A percentile compares a stretch with the other conserved stretches of the same genome.
phyloP scores from a whole-genome alignment of 2,888 invertebrate genomes.

The Tetragonisca angustula region DNA sequence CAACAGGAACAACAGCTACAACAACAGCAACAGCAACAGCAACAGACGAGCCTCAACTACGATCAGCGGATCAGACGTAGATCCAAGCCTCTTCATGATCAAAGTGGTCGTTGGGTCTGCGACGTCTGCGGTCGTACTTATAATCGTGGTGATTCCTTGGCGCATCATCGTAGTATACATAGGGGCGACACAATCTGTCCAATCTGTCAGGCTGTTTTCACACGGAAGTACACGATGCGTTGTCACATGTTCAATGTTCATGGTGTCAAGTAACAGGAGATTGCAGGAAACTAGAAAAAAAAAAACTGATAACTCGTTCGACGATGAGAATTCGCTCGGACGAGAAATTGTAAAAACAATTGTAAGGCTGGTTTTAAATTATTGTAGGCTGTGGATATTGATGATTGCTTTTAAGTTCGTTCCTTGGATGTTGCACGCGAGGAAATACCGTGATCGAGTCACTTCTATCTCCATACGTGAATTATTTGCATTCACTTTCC shows the following conservation, averaged over 20 bases:
- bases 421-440: neutral
- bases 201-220: constrained; percentile 82
- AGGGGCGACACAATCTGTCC: constrained; percentile 83
- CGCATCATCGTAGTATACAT: constrained; percentile 84
- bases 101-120: constrained; percentile 83
- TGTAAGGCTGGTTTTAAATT: neutral
- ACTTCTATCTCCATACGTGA: neutral
- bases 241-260: constrained; percentile 83
- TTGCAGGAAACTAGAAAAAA: neutral
- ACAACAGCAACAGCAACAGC: constrained; percentile 45
- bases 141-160: constrained; percentile 83
- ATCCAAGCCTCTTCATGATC: constrained; percentile 80
- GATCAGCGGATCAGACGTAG: constrained; percentile 77
- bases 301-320: too few species aligned
- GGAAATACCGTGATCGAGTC: neutral
- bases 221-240: constrained; percentile 83
- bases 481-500: neutral
- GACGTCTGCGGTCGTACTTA: constrained; percentile 84
- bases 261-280: constrained; percentile 76
- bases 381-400: neutral
- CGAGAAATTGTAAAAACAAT: neutral
- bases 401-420: neutral
- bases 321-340: neutral
- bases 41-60: constrained; percentile 45
- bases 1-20: constrained; percentile 21